A percentile compares a stretch with the other conserved stretches of the same genome.
phyloP scores from a whole-genome alignment of 2,113 vertebrate genomes.

The Nansenia antarctica region DNA sequence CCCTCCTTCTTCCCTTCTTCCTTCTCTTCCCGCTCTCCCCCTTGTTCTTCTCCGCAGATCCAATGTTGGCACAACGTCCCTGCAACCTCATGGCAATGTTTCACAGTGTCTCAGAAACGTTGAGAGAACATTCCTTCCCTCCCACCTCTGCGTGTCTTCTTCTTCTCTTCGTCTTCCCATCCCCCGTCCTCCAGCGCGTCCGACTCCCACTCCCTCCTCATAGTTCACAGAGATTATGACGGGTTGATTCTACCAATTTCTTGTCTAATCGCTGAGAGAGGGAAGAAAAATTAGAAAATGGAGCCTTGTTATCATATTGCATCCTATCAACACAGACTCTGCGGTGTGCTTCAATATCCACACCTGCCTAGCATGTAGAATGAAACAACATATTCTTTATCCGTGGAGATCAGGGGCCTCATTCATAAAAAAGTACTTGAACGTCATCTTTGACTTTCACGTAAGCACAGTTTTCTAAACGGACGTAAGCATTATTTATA shows the following conservation, averaged over 20 bases:
- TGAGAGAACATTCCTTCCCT: slow-evolving; percentile 66
- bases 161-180: slow-evolving; percentile 53
- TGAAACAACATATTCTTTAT: no score
- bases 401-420: no score
- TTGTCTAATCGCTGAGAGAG: slow-evolving; percentile 90
- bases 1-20: slow-evolving; percentile 10
- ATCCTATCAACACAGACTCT: background rate
- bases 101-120: slow-evolving; percentile 70
- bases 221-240: slow-evolving; percentile 79
- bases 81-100: slow-evolving; percentile 56
- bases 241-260: slow-evolving; percentile 94
- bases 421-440: no score
- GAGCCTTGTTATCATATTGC: background rate
- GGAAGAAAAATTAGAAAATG: background rate
- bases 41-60: slow-evolving; percentile 68
- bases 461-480: no score
- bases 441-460: no score
- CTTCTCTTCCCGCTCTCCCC: slow-evolving; percentile 9
- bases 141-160: no score
- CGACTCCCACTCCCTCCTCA: slow-evolving; percentile 53
- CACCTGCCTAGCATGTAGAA: no score
- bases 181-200: slow-evolving; percentile 68
- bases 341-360: no score
- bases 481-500: no score
- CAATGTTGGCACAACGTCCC: slow-evolving; percentile 76